phyloP scores from a whole-genome alignment of 2,797 vertebrate species.

The Chaunax sp. region DNA sequence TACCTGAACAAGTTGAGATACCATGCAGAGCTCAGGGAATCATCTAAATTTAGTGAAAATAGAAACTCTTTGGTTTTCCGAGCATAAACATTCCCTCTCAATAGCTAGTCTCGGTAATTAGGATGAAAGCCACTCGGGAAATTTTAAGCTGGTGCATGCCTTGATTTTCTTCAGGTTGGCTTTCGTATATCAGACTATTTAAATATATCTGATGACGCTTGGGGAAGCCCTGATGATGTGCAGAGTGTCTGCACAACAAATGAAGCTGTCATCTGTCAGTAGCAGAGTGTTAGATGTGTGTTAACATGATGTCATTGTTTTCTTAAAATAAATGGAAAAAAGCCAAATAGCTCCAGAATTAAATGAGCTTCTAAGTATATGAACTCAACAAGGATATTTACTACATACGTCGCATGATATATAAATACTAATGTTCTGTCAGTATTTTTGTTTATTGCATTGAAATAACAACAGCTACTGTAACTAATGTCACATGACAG shows the following conservation, averaged over 20 bases:
- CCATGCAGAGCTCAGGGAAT: neutral
- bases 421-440: slow-evolving; percentile 1
- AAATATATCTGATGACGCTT: slow-evolving; percentile 49
- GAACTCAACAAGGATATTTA: neutral
- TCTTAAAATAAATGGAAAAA: no score
- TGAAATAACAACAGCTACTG: neutral
- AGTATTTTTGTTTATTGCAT: neutral
- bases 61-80: neutral
- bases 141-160: slow-evolving; percentile 30
- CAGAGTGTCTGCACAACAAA: slow-evolving; percentile 36
- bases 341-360: no score
- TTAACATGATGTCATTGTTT: no score
- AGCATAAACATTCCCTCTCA: slow-evolving; percentile 18
- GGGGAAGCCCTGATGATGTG: slow-evolving; percentile 29
- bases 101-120: slow-evolving; percentile 32
- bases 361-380: neutral
- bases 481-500: slow-evolving; percentile 11
- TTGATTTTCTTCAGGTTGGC: slow-evolving; percentile 33
- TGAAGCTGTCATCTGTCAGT: slow-evolving; percentile 33
- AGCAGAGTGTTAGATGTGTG: neutral
- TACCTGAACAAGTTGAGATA: slow-evolving; percentile 11
- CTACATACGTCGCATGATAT: neutral
- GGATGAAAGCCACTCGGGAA: slow-evolving; percentile 42
- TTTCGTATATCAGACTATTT: slow-evolving; percentile 41
- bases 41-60: neutral